Base-by-base conservation (phyloP, 2,888 invertebrate genomes). In the Ditylenchus weischeri region DNA sequence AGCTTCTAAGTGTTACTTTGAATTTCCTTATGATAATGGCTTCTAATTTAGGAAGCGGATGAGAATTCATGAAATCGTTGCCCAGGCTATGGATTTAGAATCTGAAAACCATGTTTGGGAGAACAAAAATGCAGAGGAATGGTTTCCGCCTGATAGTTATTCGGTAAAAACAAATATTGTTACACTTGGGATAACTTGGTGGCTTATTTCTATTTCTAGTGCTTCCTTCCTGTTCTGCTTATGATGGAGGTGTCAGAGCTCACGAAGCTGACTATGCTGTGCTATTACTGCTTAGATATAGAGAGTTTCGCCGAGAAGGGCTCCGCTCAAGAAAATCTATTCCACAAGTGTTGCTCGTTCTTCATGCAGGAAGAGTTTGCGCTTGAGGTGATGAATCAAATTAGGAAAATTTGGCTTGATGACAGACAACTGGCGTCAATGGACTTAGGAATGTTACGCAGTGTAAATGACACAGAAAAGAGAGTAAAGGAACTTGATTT, bases 61-160 rank as follows among this genome's bases (percentile, higher is more conserved):
- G 18, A 49, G 59, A 48, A 68, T 68, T 3, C 50, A 67, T 48
- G 47, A 50, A 5, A 21, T 68, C 8, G 21, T 68, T 21, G 47
- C 47, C 6, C 59, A 67, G 47, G 58, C 64, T 19, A 68, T 68
- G 58, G 43, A 48, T 18, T n/a, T 60, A 29, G 64, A 67, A n/a
- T 35, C 35, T 13, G 23, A 66, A 13, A n/a, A 64, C 19, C 51
- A 43, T 13, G 38, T 58, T 19, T 71, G 71, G 71, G 51, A 67
- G 29, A 66, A 64, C n/a, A 65, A 67, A 29, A 21, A 51, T 0
- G 69, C 71, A 18, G 48, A 71, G 43, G 23, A 59, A 8, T 71
- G 71, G 71, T 71, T 65, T 68, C 71, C 71, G 19, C 71, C 71
- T 18, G 47, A 23, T 35, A 54, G 60, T 19, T 71, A 62, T 48